A percentile compares a stretch with the other conserved stretches of the same genome.
phyloP scores from a whole-genome alignment of 2,797 vertebrate genomes.

The Podarcis lilfordi region DNA sequence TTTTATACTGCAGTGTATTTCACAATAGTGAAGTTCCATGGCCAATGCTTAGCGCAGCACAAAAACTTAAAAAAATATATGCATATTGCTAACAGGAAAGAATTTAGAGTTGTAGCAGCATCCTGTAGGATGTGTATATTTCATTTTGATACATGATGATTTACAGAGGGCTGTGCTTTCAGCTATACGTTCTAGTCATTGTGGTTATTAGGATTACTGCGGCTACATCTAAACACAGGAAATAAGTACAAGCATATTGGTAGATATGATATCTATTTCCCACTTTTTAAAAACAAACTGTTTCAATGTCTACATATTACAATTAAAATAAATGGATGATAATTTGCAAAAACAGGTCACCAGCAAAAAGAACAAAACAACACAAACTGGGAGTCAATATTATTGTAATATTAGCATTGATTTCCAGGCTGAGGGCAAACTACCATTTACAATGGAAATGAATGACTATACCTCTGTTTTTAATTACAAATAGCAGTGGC shows the following conservation, averaged over 20 bases:
- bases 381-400: background rate
- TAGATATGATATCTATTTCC: slow-evolving; percentile 57
- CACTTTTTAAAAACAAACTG: slow-evolving; percentile 6
- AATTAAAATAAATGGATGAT: background rate
- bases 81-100: slow-evolving; percentile 66
- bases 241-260: slow-evolving; percentile 61
- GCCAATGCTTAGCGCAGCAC: background rate
- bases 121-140: slow-evolving; percentile 75
- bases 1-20: slow-evolving; percentile 2
- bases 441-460: background rate
- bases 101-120: slow-evolving; percentile 70
- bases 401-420: background rate
- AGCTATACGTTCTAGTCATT: slow-evolving; percentile 65
- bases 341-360: background rate
- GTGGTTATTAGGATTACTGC: slow-evolving; percentile 68
- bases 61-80: slow-evolving; percentile 51
- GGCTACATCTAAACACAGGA: slow-evolving; percentile 66
- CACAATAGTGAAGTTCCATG: background rate
- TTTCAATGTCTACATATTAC: background rate
- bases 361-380: background rate
- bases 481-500: background rate
- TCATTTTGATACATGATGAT: slow-evolving; percentile 46
- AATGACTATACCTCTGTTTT: background rate
- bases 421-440: background rate
- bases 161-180: slow-evolving; percentile 58